phyloP scores from a whole-genome alignment of 2,888 invertebrate species.

The Polymixis lichenea region DNA sequence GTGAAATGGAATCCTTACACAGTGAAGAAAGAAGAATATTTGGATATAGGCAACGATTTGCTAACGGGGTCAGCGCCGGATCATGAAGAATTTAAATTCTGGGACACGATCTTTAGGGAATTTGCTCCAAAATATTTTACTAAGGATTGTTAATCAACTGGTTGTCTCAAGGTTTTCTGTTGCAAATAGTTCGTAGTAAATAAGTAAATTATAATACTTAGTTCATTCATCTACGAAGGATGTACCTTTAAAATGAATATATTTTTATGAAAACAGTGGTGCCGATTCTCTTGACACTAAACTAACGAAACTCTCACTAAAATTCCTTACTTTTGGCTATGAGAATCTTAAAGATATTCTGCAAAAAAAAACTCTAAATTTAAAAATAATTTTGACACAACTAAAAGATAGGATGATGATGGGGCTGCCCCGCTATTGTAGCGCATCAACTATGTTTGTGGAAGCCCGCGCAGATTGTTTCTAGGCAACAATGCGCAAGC shows the following conservation, averaged over 20 bases:
- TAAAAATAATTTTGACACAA: too few relatives aligned
- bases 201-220: background rate
- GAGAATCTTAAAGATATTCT: too few relatives aligned
- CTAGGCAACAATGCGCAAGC: too few relatives aligned
- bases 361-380: too few relatives aligned
- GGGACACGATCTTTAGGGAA: constrained; percentile 53
- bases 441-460: too few relatives aligned
- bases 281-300: too few relatives aligned
- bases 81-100: constrained; percentile 52
- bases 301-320: too few relatives aligned
- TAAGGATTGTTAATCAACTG: constrained; percentile 4
- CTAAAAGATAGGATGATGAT: too few relatives aligned
- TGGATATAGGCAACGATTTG: constrained; percentile 53
- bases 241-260: background rate
- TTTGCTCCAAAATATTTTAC: constrained; percentile 45
- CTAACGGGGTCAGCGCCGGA: constrained; percentile 43
- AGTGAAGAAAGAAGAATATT: constrained; percentile 46
- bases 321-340: too few relatives aligned
- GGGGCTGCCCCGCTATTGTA: too few relatives aligned
- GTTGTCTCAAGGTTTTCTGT: background rate
- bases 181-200: background rate
- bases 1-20: constrained; percentile 62
- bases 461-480: too few relatives aligned
- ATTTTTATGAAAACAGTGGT: background rate
- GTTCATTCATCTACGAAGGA: background rate